Conservation (phyloP, 2,113 vertebrate genomes). For the Calidris pygmaea region DNA sequence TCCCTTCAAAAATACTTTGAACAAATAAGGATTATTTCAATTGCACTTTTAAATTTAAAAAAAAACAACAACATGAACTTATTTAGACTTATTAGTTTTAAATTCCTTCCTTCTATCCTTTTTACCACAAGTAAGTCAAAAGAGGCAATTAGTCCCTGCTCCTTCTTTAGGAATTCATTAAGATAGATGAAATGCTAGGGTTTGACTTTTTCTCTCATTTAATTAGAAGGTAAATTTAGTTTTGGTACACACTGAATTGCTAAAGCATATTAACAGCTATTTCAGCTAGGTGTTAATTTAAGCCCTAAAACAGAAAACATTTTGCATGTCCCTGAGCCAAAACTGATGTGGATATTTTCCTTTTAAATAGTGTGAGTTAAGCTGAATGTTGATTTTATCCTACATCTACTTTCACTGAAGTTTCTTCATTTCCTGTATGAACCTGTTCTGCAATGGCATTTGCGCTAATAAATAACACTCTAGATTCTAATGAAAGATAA, state of each 20-base stretch:
- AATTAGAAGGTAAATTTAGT: background rate
- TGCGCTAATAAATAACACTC: background rate
- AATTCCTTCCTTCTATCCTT: background rate
- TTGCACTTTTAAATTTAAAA: background rate
- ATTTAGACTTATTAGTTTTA: background rate
- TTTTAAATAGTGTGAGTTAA: background rate
- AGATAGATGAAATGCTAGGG: background rate
- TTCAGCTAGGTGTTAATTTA: background rate
- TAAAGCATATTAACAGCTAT: background rate
- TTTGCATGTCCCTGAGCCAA: background rate
- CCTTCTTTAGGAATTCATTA: background rate
- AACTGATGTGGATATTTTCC: background rate
- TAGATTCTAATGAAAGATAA: constrained; percentile 15
- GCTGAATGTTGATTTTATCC: constrained; percentile 9
- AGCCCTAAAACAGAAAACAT: background rate
- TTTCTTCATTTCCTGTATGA: constrained; percentile 43
- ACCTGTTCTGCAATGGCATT: constrained; percentile 19
- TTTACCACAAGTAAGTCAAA: background rate
- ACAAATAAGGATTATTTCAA: background rate
- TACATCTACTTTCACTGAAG: background rate
- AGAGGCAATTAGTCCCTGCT: background rate
- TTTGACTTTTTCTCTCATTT: background rate
- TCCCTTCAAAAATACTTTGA: background rate
- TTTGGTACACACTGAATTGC: background rate
- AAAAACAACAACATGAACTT: background rate